phyloP scores from a whole-genome alignment of 35 echinoderm and acorn worm genomes.

The Chiridota heheva region DNA sequence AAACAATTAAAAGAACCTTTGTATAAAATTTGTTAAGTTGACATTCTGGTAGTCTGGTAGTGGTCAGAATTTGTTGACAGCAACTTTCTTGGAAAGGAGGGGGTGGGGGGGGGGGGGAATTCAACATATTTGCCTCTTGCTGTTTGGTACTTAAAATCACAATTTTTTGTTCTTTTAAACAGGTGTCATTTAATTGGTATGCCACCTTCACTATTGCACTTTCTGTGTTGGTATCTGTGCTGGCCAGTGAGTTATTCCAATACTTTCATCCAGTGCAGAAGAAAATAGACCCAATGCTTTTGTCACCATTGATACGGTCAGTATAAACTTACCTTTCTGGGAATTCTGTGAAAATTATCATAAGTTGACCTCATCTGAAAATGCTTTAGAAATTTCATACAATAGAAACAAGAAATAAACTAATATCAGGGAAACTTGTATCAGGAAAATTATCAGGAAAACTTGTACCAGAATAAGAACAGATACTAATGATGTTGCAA shows the following conservation, averaged over 20 bases:
- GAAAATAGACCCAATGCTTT: not conserved
- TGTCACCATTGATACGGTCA: not conserved
- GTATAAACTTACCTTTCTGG: not conserved
- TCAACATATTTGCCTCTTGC: too few relatives aligned
- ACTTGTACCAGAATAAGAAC: too few relatives aligned
- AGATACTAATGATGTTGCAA: too few relatives aligned
- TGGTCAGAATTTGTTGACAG: not conserved
- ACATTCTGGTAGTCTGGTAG: not conserved
- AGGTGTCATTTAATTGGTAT: slow-evolving; percentile 22
- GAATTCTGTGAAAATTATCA: too few relatives aligned
- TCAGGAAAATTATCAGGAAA: too few relatives aligned
- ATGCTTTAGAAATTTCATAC: too few relatives aligned
- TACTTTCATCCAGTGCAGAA: not conserved
- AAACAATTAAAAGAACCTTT: not conserved
- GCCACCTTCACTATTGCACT: slow-evolving; percentile 1
- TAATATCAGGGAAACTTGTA: too few relatives aligned
- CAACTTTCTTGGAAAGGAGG: too few relatives aligned
- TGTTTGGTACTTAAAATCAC: not conserved
- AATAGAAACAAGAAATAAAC: too few relatives aligned
- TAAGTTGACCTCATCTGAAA: too few relatives aligned
- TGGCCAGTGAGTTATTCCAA: not conserved
- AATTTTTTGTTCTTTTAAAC: not conserved
- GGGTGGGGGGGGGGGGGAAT: too few relatives aligned
- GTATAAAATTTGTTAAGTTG: not conserved
- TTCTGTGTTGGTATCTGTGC: not conserved